These are phyloP conservation scores for Peromyscus leucopus DNA, from an alignment of 2,113 vertebrate species.

Conservation along the genomic window DNA sequence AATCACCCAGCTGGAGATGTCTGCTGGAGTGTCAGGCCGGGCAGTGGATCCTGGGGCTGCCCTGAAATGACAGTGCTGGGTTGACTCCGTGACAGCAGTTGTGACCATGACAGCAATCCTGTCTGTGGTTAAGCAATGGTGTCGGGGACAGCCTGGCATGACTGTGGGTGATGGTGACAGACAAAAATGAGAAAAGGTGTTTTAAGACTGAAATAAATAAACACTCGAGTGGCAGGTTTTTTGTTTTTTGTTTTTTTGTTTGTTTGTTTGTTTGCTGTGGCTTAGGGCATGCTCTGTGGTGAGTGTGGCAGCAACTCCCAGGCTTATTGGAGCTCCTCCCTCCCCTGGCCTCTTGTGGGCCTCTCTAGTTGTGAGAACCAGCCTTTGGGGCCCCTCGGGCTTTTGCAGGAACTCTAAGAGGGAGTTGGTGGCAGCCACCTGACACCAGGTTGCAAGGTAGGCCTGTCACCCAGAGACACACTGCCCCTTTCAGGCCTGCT, in stretches of 20 bases:
- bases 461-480: not conserved
- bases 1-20: not conserved
- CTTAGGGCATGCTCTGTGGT: not conserved
- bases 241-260: too few species aligned
- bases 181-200: not conserved
- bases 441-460: not conserved
- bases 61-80: not conserved
- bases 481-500: constrained; percentile 13
- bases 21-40: not conserved
- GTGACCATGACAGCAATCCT: not conserved
- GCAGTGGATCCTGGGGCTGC: not conserved
- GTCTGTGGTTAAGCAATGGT: not conserved
- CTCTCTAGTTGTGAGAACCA: not conserved
- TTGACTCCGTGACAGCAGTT: not conserved
- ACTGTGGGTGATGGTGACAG: not conserved
- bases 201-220: not conserved
- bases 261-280: too few species aligned
- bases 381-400: not conserved
- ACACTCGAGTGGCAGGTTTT: not conserved
- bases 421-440: not conserved
- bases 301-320: not conserved
- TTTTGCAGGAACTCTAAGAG: constrained; percentile 31
- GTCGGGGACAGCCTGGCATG: not conserved
- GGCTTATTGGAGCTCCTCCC: not conserved
- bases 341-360: not conserved